Evolutionary conservation across 2,888 invertebrate genomes (phyloP).

Genomic region (Osmoderma eremita): DNA sequence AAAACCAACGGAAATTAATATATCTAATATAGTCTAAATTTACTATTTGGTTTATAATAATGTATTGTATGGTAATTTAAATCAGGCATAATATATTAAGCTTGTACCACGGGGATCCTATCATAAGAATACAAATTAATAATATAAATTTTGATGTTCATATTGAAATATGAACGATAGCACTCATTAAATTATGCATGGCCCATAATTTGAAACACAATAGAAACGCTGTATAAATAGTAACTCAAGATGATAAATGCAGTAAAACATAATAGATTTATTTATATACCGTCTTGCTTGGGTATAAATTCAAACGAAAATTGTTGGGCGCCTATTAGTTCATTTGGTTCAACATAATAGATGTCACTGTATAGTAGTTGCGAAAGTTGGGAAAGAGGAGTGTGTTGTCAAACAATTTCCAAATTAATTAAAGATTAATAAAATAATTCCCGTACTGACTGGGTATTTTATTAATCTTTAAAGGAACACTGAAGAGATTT

Average conservation of each 20-base stretch:
- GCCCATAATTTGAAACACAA: conserved; percentile 18
- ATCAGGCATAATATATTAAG: conserved; percentile 17
- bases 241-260: conserved; percentile 35
- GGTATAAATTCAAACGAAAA: conserved; percentile 36
- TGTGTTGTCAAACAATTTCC: conserved; percentile 29
- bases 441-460: conserved; percentile 28
- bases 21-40: background rate
- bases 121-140: conserved; percentile 2
- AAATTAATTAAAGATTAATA: conserved; percentile 39
- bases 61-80: conserved; percentile 10
- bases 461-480: conserved; percentile 42
- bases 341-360: background rate
- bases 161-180: conserved; percentile 27
- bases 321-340: conserved; percentile 26
- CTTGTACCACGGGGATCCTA: conserved; percentile 23
- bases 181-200: conserved; percentile 24
- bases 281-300: conserved; percentile 37
- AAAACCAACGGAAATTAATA: background rate
- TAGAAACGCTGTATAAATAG: conserved; percentile 35
- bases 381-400: background rate
- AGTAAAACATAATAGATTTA: conserved; percentile 37
- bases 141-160: background rate
- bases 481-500: conserved; percentile 13
- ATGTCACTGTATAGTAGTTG: conserved; percentile 32
- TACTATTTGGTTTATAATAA: conserved; percentile 1